A percentile compares a stretch with the other conserved stretches of the same genome.
Evolutionary conservation across 2,888 invertebrate species (phyloP).

Genomic region (Mesochorus sp.): DNA sequence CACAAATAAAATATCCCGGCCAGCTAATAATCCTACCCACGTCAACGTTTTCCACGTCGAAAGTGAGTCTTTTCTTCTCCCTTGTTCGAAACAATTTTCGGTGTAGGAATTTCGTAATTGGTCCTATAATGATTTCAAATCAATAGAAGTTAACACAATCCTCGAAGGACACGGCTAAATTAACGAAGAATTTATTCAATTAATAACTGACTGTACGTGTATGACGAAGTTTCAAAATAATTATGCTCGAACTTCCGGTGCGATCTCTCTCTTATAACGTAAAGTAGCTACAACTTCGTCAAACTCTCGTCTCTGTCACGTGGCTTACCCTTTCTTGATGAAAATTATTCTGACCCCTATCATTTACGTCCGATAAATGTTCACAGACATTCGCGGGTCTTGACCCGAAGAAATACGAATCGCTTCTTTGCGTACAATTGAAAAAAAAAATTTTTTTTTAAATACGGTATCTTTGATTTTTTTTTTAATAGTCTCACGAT

Average conservation of each 20-base stretch:
- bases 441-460: constrained; percentile 7
- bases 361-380: constrained; percentile 48
- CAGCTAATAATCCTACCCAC: background rate
- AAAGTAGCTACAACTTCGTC: constrained; percentile 11
- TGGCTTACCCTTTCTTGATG: constrained; percentile 45
- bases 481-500: background rate
- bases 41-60: background rate
- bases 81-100: no score
- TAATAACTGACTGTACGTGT: background rate
- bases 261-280: constrained; percentile 51
- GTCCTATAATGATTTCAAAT: no score
- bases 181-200: background rate
- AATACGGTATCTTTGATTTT: background rate
- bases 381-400: constrained; percentile 43
- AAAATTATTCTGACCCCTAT: constrained; percentile 40
- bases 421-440: no score
- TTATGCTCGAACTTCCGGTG: constrained; percentile 27
- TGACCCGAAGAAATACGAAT: constrained; percentile 47
- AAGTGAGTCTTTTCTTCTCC: no score
- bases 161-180: background rate
- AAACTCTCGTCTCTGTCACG: constrained; percentile 28
- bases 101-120: no score
- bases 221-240: background rate
- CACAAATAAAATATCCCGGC: background rate
- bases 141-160: no score